phyloP scores from a whole-genome alignment of 30 jellyfish, hydroid and myxozoan genomes.

The Aurelia sp. region DNA sequence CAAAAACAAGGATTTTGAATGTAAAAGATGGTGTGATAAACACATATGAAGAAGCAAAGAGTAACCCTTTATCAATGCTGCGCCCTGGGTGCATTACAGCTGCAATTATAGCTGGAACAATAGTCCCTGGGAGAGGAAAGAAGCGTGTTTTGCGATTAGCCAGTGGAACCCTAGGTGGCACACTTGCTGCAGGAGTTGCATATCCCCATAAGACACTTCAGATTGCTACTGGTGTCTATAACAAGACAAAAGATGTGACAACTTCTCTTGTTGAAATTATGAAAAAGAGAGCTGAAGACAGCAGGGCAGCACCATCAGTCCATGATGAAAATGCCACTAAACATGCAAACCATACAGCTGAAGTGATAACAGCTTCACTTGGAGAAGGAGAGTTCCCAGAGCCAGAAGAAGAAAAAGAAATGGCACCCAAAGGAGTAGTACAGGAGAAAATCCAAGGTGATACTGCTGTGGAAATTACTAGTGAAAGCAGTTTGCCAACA shows the following conservation, averaged over 20 bases:
- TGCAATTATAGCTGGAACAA: constrained; percentile 42
- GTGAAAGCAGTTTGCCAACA: not conserved
- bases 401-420: too few relatives aligned
- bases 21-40: constrained; percentile 14
- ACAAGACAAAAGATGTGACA: constrained; percentile 18
- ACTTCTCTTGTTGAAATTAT: constrained; percentile 16
- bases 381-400: too few relatives aligned
- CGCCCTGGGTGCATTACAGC: constrained; percentile 55
- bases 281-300: constrained; percentile 16
- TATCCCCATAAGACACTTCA: constrained; percentile 47
- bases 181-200: constrained; percentile 58
- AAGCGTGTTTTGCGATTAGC: constrained; percentile 44
- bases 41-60: constrained; percentile 35
- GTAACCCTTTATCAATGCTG: constrained; percentile 39
- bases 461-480: not conserved
- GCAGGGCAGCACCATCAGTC: not conserved
- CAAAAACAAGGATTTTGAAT: not conserved
- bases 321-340: constrained; percentile 2
- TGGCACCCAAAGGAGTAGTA: too few relatives aligned
- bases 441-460: not conserved
- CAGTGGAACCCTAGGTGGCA: constrained; percentile 42
- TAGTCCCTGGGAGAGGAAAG: constrained; percentile 66
- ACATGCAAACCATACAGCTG: too few relatives aligned
- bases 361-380: too few relatives aligned
- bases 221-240: constrained; percentile 8